These are phyloP conservation scores for Actenoides hombroni DNA, from an alignment of 2,113 vertebrate genomes.

Conservation along the genomic window DNA sequence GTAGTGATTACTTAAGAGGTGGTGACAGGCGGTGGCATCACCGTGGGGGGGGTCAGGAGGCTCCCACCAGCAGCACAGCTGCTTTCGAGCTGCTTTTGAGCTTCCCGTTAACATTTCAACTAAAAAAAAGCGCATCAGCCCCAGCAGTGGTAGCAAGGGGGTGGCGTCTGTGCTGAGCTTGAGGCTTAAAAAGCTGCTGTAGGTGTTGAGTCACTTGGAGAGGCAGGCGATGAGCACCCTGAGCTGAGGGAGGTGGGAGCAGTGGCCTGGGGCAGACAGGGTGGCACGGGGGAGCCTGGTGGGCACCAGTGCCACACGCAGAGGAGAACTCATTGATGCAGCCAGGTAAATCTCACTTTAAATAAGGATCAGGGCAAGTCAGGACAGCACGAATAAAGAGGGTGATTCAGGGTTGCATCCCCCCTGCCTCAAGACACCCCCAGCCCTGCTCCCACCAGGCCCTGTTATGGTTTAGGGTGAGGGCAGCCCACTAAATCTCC, in stretches of 20 bases:
- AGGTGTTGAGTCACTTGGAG: neutral
- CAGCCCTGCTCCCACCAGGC: neutral
- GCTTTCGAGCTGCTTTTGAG: neutral
- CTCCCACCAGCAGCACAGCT: neutral
- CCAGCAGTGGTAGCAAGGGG: accelerated
- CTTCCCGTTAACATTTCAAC: neutral
- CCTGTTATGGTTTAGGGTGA: neutral
- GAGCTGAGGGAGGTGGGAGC: neutral
- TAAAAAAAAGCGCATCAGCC: accelerated
- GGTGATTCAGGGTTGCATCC: accelerated
- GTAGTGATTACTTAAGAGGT: neutral
- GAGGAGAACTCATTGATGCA: neutral
- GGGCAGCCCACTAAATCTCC: too few species aligned
- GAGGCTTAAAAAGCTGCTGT: neutral
- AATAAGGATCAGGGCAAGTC: neutral
- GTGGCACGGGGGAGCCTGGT: neutral
- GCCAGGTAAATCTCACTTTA: neutral
- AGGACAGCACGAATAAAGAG: accelerated
- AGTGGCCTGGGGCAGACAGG: neutral
- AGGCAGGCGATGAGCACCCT: accelerated
- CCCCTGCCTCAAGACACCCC: neutral
- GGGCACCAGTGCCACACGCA: accelerated
- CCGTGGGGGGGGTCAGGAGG: neutral
- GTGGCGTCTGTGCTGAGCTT: accelerated
- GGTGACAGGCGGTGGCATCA: neutral